Evolutionary conservation across 1,140 invertebrate genomes (phyloP), one percentile per base, ranked within the genome.

Genomic region (Nomia melanderi): DNA sequence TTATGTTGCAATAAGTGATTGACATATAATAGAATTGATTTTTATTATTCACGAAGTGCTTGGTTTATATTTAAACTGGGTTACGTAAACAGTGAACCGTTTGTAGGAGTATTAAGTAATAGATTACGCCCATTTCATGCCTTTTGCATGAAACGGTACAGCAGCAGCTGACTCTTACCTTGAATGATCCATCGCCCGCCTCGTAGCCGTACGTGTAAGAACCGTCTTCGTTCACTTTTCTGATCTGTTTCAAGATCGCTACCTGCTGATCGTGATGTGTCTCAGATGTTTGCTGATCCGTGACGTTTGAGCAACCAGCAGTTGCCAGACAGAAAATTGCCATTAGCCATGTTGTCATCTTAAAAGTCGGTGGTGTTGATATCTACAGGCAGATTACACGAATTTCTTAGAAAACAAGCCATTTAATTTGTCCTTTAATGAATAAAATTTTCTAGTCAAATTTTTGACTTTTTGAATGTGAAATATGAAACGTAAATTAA

Each of bases 151-250:
- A 74, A 77, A 74, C 60, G 23, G 47, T 23, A 20, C 47, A 50
- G 47, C 23, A 20, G 50, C 36, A 44, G 67, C 36, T 23, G 41
- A 74, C 80, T 75, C 77, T 83, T 84, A 92, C 92, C 91, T 97
- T 97, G 89, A 96, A 96, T 0, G 96, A 96, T 25, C 96, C 96
- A 90, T 97, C 96, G 62, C 95, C 96, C 4, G 96, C 96, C 91
- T 97, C 96, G 85, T 96, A 97, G 0, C 96, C 96, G 77, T 96
- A 96, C 0, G 96, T 97, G 85, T 97, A 97, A 0, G 96, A 96
- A 27, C 96, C 96, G 89, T 97, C 96, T 50, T 96, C 95, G 86
- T 97, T 97, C 0, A 96, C 92, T 89, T 95, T 94, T 76, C 96
- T 94, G 79, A 97, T 96, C 89, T 96, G 96, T 87, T 97, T 96